Evolutionary conservation across 37 sponge, comb jelly and placozoan species (phyloP).

Genomic region (Sycon ciliatum): DNA sequence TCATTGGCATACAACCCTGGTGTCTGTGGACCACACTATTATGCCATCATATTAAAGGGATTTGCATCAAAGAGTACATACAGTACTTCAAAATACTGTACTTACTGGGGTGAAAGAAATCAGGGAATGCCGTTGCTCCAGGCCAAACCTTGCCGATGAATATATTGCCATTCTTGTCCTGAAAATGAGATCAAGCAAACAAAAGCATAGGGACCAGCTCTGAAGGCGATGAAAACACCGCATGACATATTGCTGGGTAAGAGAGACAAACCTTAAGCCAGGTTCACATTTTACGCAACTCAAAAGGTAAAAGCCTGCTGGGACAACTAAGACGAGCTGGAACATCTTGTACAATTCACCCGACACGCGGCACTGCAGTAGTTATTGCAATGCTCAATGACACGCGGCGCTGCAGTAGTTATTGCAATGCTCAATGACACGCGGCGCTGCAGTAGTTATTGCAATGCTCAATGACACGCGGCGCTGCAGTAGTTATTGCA

Average conservation of each 20-base stretch:
- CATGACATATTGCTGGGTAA: background rate
- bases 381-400: too few species aligned
- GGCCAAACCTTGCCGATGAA: slow-evolving; percentile 75
- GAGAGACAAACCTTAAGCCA: too few species aligned
- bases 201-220: too few species aligned
- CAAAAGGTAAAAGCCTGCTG: background rate
- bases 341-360: too few species aligned
- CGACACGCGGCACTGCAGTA: too few species aligned
- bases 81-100: background rate
- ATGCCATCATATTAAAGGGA: background rate
- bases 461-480: too few species aligned
- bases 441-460: too few species aligned
- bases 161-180: slow-evolving; percentile 40
- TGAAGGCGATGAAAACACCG: background rate
- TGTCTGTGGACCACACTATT: too few species aligned
- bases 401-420: too few species aligned
- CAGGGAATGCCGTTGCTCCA: slow-evolving; percentile 66
- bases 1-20: background rate
- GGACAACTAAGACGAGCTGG: too few species aligned
- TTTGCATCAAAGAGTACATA: background rate
- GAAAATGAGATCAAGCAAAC: background rate
- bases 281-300: background rate
- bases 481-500: too few species aligned
- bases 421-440: too few species aligned
- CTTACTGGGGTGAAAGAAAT: slow-evolving; percentile 58